Evolutionary conservation across 2,113 vertebrate genomes (phyloP).

Genomic region (Microtus pennsylvanicus): DNA sequence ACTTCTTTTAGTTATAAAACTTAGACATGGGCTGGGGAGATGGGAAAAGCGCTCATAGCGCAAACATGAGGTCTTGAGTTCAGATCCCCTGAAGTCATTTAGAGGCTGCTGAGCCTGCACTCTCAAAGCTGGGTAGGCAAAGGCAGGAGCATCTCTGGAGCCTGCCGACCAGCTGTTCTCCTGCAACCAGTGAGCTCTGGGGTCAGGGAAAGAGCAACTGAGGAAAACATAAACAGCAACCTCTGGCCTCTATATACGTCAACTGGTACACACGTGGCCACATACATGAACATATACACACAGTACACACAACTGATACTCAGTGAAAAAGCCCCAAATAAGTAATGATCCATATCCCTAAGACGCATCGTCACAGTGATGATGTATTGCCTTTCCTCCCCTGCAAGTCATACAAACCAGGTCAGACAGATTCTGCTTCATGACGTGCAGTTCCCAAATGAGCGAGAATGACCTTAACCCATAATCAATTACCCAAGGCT

Average conservation of each 20-base stretch:
- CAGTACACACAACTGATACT: not conserved
- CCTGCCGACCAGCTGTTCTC: not conserved
- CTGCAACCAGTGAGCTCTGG: not conserved
- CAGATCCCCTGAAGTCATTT: no score
- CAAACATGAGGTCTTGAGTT: not conserved
- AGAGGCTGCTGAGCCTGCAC: not conserved
- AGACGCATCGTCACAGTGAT: accelerated
- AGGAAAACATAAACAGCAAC: not conserved
- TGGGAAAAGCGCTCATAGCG: not conserved
- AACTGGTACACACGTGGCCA: not conserved
- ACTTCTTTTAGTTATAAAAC: not conserved
- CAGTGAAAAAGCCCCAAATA: not conserved
- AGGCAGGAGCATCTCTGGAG: not conserved
- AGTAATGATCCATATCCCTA: not conserved
- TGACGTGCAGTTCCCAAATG: not conserved
- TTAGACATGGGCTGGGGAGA: not conserved
- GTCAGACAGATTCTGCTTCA: not conserved
- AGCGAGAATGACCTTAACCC: not conserved
- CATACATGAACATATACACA: not conserved
- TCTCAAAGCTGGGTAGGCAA: not conserved
- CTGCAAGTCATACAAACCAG: not conserved
- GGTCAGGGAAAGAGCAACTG: not conserved
- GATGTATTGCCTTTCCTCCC: not conserved
- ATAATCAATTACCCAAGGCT: not conserved
- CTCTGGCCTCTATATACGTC: not conserved